phyloP scores from a whole-genome alignment of 2,888 invertebrate genomes.

The Agrenia bidenticulata region DNA sequence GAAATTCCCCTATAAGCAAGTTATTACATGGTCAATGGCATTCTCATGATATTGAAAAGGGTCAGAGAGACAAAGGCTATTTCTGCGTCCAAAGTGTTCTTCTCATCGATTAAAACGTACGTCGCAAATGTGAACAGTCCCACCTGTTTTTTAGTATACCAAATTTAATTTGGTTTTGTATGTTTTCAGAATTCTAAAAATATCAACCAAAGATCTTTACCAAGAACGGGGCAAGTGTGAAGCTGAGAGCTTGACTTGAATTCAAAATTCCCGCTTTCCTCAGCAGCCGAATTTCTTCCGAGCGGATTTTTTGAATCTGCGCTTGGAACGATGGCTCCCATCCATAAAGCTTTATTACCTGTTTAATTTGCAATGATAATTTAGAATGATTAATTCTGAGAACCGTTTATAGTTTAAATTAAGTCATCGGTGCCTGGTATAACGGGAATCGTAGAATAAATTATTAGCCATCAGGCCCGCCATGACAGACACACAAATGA shows the following conservation, averaged over 20 bases:
- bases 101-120: conserved; percentile 69
- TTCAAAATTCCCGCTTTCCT: conserved; percentile 57
- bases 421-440: too few species aligned
- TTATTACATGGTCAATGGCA: conserved; percentile 64
- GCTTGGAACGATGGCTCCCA: conserved; percentile 46
- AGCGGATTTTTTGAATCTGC: conserved; percentile 54
- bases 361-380: too few species aligned
- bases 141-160: conserved; percentile 9
- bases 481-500: too few species aligned
- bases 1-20: too few species aligned
- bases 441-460: too few species aligned
- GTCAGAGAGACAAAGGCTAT: conserved; percentile 84
- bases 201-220: too few species aligned
- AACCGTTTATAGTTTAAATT: too few species aligned
- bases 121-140: conserved; percentile 78
- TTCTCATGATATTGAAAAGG: conserved; percentile 80
- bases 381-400: too few species aligned
- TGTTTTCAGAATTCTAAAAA: background rate
- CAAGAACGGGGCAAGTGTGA: conserved; percentile 60
- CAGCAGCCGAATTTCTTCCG: conserved; percentile 57
- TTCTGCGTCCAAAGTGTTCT: conserved; percentile 73
- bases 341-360: conserved; percentile 59
- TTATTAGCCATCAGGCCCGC: too few species aligned
- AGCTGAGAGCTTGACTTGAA: conserved; percentile 58
- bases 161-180: background rate